Evolutionary conservation across 2,888 invertebrate species (phyloP).

Genomic region (Osmoderma eremita): DNA sequence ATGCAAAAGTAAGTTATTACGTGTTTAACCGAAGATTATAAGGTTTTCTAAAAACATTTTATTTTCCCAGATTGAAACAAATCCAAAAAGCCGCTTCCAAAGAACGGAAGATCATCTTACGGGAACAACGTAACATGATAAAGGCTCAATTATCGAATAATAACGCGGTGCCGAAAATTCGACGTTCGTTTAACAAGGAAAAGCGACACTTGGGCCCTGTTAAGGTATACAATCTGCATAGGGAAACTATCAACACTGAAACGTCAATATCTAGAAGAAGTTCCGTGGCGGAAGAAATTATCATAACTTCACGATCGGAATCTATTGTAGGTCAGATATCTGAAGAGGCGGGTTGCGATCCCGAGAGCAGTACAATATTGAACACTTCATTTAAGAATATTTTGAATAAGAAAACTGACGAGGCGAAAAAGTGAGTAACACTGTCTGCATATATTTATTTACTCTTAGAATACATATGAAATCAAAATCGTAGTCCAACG

Average conservation of each 20-base stretch:
- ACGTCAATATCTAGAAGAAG: slow-evolving; percentile 57
- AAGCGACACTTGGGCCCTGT: slow-evolving; percentile 64
- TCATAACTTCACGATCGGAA: slow-evolving; percentile 55
- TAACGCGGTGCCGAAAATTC: slow-evolving; percentile 63
- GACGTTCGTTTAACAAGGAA: slow-evolving; percentile 61
- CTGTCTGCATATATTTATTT: too few species aligned
- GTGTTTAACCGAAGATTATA: background rate
- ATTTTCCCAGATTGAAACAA: slow-evolving; percentile 63
- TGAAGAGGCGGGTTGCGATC: slow-evolving; percentile 42
- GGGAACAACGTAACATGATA: slow-evolving; percentile 67
- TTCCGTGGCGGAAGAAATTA: slow-evolving; percentile 55
- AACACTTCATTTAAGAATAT: slow-evolving; percentile 37
- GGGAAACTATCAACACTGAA: slow-evolving; percentile 57
- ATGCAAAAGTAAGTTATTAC: slow-evolving; percentile 68
- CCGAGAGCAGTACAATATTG: slow-evolving; percentile 21
- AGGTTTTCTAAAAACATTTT: background rate
- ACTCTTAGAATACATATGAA: too few species aligned
- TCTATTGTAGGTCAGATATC: slow-evolving; percentile 49
- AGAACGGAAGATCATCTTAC: slow-evolving; percentile 66
- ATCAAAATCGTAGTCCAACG: too few species aligned
- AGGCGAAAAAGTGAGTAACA: slow-evolving; percentile 51
- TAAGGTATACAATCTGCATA: slow-evolving; percentile 65
- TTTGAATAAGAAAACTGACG: slow-evolving; percentile 45
- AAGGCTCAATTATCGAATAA: slow-evolving; percentile 66
- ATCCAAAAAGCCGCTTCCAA: slow-evolving; percentile 67